Conservation (phyloP, 2,113 vertebrate species). For the Daubentonia madagascariensis region DNA sequence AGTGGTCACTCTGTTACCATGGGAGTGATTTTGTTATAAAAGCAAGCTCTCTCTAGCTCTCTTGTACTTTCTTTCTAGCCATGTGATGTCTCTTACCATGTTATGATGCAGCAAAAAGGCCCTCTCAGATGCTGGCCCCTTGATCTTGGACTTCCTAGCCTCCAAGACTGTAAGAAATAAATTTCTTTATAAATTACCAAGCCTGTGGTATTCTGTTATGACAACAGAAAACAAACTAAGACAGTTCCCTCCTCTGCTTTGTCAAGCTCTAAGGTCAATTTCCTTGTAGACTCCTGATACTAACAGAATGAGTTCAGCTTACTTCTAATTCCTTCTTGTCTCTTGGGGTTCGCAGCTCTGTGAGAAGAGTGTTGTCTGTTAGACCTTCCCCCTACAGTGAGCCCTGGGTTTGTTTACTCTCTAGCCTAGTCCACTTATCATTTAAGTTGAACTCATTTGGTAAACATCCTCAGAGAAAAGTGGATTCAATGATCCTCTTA, state of each 20-base stretch:
- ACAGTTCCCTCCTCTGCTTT: not conserved
- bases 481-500: not conserved
- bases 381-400: not conserved
- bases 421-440: not conserved
- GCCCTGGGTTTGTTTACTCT: not conserved
- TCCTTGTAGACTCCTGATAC: not conserved
- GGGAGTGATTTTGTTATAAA: not conserved
- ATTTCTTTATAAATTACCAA: not conserved
- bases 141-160: not conserved
- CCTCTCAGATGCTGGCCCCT: not conserved
- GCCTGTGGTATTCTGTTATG: not conserved
- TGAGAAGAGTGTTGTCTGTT: not conserved
- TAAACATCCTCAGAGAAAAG: not conserved
- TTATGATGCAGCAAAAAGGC: not conserved
- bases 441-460: not conserved
- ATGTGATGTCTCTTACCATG: not conserved
- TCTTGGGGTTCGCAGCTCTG: not conserved
- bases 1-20: not conserved
- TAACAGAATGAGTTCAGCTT: not conserved
- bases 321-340: not conserved
- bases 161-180: not conserved
- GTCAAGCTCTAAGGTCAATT: not conserved
- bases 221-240: not conserved
- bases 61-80: not conserved
- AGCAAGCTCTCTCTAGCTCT: not conserved